Evolutionary conservation across 2,113 vertebrate species (phyloP), one percentile per base, ranked within the genome.

Genomic region (Otolemur garnettii): DNA sequence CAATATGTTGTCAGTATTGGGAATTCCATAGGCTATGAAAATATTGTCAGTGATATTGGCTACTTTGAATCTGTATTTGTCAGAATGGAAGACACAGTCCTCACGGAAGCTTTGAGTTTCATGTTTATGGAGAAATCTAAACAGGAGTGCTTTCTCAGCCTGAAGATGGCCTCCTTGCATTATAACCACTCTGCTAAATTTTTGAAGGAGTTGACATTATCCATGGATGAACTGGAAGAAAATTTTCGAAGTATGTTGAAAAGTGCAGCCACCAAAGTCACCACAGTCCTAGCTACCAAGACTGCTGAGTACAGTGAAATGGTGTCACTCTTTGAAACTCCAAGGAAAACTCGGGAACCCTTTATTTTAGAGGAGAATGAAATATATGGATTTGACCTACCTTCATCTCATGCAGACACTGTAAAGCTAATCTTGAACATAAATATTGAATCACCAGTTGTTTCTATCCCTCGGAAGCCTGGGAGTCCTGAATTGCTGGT

Each of bases 161-260:
- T 99, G 64, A 98, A 99, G 89, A 99, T 99, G 99, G 99, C 99
- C 0, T 99, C 99, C 0, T 97, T 99, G 50, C 99, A 99, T 98
- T 99, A 99, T 95, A 99, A 99, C 98, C 99, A 99, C 97, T 99
- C 99, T 0, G 99, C 99, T 2, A 99, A 99, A 87, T 99, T 99
- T 95, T 94, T 99, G 94, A 99, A 99, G 93, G 99, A 99, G 60
- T 96, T 99, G 12, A 98, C 99, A 18, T 97, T 99, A 82, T 99
- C 99, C 28, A 99, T 99, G 98, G 99, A 99, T 55, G 99, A 99
- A 93, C 98, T 99, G 30, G 99, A 99, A 78, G 99, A 99, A 96
- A 99, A 99, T 95, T 99, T 99, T 95, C 98, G 99, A 79, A 99
- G 98, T 83, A 99, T 99, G 99, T 98, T 99, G 96, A 99, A 99